Evolutionary conservation across 2,888 invertebrate species (phyloP).

Genomic region (Amphipyra berbera): DNA sequence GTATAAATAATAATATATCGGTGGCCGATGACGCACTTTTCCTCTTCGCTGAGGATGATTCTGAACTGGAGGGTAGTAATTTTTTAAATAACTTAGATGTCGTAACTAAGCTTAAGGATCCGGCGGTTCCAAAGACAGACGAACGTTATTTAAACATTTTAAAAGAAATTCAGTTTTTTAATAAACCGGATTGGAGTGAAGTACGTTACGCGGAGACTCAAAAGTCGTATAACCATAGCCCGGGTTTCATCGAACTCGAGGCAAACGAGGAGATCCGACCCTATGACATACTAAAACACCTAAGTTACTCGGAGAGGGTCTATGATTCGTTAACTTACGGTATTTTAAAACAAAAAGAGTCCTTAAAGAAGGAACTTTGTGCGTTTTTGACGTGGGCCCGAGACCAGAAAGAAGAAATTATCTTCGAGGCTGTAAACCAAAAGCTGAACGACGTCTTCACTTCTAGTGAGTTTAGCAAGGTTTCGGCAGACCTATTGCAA

Average conservation of each 20-base stretch:
- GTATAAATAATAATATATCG: too few relatives aligned
- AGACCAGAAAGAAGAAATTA: too few relatives aligned
- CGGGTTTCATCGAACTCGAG: background rate
- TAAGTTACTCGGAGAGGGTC: background rate
- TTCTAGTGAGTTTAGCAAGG: too few relatives aligned
- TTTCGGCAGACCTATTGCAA: conserved; percentile 7
- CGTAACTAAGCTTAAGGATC: conserved; percentile 5
- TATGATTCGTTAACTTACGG: background rate
- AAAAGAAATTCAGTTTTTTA: too few relatives aligned
- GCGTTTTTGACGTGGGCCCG: too few relatives aligned
- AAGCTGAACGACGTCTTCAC: background rate
- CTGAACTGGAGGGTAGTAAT: too few relatives aligned
- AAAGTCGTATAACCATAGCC: background rate
- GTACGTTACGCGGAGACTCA: background rate
- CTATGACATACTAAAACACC: background rate
- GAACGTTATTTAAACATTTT: too few relatives aligned
- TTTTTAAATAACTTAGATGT: too few relatives aligned
- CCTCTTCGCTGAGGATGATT: too few relatives aligned
- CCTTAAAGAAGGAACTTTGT: background rate
- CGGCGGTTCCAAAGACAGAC: background rate
- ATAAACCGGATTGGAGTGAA: background rate
- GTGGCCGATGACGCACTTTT: too few relatives aligned
- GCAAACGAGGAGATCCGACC: background rate
- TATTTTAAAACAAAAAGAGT: conserved; percentile 1
- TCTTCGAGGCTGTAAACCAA: conserved; percentile 13